Evolutionary conservation across 2,113 vertebrate genomes (phyloP), one percentile per base, ranked within the genome.

Genomic region (Podarcis muralis): DNA sequence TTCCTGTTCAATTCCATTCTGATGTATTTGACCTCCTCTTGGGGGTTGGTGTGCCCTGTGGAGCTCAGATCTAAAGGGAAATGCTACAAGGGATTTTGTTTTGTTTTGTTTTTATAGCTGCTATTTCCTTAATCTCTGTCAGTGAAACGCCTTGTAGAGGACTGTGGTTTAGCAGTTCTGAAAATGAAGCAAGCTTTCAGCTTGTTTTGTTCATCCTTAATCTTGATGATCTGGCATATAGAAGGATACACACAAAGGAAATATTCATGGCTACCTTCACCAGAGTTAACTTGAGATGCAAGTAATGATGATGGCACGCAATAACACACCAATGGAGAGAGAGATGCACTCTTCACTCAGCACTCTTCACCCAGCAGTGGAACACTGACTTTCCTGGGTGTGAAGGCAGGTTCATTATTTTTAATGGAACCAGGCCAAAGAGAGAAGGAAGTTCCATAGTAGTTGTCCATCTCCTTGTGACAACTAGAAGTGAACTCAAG

Each of bases 11-110:
- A 15, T 66, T 85, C 59, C 6, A 30, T 12, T 82, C 66, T 94
- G 15, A 15, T 59, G 11, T 68, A 78, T 91, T 86, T 92, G 81
- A 79, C 69, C 69, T 90, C 40, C 71, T 18, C 0, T 37, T 89
- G 69, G 65, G 59, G 90, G 25, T 1, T 80, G 65, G 89, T 2
- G 0, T 23, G 48, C 18, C 91, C 89, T 84, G 69, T 62, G 20
- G 30, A 90, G 68, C 37, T 85, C 68, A 89, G 72, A 86, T 72
- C 32, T 83, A 81, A 90, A 75, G 12, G n/a, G 81, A 92, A 92
- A 90, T 1, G 3, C 2, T 25, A 25, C 18, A 40, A 3, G 25
- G 5, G 81, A 3, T 3, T 27, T 43, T 62, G 5, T 82, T 92
- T 40, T 57, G 32, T 32, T 66, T 86, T 7, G 16, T 32, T 11